Evolutionary conservation across 2,888 invertebrate genomes (phyloP).

Genomic region (Conomelus anceps): DNA sequence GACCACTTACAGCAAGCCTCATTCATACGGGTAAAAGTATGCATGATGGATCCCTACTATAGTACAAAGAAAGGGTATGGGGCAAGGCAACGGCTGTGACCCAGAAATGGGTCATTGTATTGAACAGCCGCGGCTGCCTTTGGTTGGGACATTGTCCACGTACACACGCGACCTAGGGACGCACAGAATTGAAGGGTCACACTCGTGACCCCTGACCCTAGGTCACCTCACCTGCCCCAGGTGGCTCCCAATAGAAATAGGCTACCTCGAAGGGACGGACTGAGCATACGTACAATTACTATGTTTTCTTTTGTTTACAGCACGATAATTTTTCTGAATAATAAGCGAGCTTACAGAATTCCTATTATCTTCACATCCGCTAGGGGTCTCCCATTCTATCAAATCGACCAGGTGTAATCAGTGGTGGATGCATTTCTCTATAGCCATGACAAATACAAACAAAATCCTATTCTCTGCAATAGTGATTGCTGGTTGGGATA

Average conservation of each 20-base stretch:
- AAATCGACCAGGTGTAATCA: neutral
- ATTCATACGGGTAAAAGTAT: neutral
- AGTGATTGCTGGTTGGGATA: neutral
- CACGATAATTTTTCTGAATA: neutral
- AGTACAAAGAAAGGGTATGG: neutral
- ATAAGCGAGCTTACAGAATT: neutral
- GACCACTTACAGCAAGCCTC: neutral
- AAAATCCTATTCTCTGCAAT: neutral
- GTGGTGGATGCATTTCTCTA: neutral
- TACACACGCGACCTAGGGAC: neutral
- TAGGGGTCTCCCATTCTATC: neutral
- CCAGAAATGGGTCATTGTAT: neutral
- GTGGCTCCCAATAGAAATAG: too few relatives aligned
- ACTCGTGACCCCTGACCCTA: constrained; percentile 4
- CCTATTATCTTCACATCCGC: neutral
- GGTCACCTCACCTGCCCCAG: constrained; percentile 13
- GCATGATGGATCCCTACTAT: neutral
- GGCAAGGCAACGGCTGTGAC: neutral
- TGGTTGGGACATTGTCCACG: constrained; percentile 10
- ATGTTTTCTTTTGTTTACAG: neutral
- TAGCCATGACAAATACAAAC: neutral
- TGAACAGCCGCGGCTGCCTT: neutral
- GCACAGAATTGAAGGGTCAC: neutral
- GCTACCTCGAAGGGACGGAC: neutral
- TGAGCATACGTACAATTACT: neutral